Base-by-base conservation (phyloP, 92 coral and sea anemone species). In the Heliopora coerulea region DNA sequence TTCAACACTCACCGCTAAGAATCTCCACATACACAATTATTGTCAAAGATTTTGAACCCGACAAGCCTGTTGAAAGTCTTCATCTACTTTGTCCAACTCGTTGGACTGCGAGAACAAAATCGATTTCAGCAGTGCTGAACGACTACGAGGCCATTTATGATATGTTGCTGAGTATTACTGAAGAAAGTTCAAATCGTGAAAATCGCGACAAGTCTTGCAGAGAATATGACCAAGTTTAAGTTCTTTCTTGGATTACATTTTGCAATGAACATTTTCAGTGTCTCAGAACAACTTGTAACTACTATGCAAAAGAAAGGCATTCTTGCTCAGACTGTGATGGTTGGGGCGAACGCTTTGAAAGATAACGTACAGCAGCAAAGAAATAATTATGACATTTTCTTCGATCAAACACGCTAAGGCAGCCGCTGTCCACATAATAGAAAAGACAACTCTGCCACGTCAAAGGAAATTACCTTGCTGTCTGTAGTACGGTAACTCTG, bases 241-340 rank as follows among this genome's bases (percentile, higher is more conserved):
- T 28, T 44, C 68, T 61, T 61, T 33, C 30, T 61, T 61, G 68
- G 68, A 18, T 61, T 61, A 24, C 68, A 33, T 61, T 61, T 61
- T 29, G 68, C 68, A 61, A 61, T 61, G 68, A 61, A 61, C 68
- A 7, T 61, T 61, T 61, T 61, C 44, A 61, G 68, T 34, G 46
- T 61, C 40, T 61, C 31, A 28, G 68, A 61, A 33, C 68, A 61
- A 29, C 68, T 61, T 34, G 68, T n/a, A 34, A 61, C 68, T 28
- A 61, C 68, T 28, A 61, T 61, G 68, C 68, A 61, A 61, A 61
- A 19, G 42, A 61, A 61, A 33, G 23, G 68, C 6, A 61, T 61
- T 24, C 68, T 61, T n/a, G 68, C 68, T 4, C 68, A 61, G 25
- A 61, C 68, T 61, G 68, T 61, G 20, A 61, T 61, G 68, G 20